Evolutionary conservation across 2,113 vertebrate genomes (phyloP).

Genomic region (Phaethornis superciliosus): DNA sequence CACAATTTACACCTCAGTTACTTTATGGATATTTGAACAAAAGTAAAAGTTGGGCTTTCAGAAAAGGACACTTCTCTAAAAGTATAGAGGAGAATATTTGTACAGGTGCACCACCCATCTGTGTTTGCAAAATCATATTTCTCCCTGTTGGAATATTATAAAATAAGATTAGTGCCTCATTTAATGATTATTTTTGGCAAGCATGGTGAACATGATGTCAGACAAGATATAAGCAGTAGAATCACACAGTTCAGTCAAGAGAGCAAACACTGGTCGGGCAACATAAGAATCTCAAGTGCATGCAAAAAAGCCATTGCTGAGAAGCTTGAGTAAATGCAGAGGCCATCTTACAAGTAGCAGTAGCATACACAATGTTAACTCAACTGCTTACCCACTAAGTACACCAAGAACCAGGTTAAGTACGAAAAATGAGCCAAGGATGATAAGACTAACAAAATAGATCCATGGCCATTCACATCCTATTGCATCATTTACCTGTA

Average conservation of each 20-base stretch:
- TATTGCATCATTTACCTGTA: constrained; percentile 94
- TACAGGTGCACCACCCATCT: not conserved
- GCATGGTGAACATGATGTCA: constrained; percentile 71
- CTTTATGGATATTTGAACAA: not conserved
- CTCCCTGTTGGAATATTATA: not conserved
- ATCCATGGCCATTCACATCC: constrained; percentile 97
- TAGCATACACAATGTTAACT: constrained; percentile 72
- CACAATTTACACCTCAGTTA: not conserved
- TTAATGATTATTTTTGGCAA: constrained; percentile 59
- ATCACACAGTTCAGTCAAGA: constrained; percentile 71
- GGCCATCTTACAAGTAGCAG: constrained; percentile 70
- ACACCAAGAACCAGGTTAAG: constrained; percentile 99
- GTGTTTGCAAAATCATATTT: not conserved
- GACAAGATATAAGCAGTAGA: constrained; percentile 72
- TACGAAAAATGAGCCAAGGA: constrained; percentile 99
- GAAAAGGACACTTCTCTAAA: not conserved
- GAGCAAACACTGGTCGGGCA: constrained; percentile 70
- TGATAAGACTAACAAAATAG: constrained; percentile 99
- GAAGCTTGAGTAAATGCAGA: constrained; percentile 69
- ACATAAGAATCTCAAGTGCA: constrained; percentile 71
- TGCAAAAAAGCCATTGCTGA: constrained; percentile 73
- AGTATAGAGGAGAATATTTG: not conserved
- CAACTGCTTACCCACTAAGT: constrained; percentile 98
- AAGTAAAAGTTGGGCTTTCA: not conserved
- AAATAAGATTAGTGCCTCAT: constrained; percentile 36